Evolutionary conservation across 2,888 invertebrate species (phyloP), one percentile per base, ranked within the genome.

Genomic region (Drosophila bunnanda): DNA sequence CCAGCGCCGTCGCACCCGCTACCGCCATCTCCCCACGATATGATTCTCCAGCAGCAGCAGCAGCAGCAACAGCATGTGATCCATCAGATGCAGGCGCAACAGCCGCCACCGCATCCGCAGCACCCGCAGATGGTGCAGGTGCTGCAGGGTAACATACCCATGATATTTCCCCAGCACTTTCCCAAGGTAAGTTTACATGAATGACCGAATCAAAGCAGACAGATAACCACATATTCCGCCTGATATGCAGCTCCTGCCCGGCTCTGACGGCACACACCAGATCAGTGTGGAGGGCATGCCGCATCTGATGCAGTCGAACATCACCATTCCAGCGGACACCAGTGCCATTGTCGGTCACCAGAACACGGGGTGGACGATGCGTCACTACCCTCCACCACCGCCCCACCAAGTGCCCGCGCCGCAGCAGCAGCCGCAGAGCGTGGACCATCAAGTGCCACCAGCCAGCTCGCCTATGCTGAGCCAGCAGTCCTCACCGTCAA

Each of bases 401-500:
- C 79, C 72, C 38, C 77, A 48, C 48, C 86, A 74, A 34, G 69
- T 53, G 41, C 65, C 55, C n/a, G 79, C 46, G 62, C 74, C 58
- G 43, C 68, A 59, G 22, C 78, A 53, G 43, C 77, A 74, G 56
- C 67, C 58, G 55, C 80, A 74, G 56, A 72, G 68, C 55, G 43
- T 87, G 62, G 89, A 85, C 48, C 89, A 89, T 68, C 85, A 89
- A 80, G 62, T 88, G 83, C 94, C 94, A 52, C 93, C 93, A 13
- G 92, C 90, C 57, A 93, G 95, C 73, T 96, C 96, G 54, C 96
- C 96, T 13, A 94, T 96, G 91, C 94, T 96, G 90, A 95, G 95
- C 88, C 94, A 95, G 79, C 94, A 94, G 82, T 95, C 96, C 57
- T 96, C 97, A 48, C 96, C 97, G 50, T 95, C 95, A 71, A 96